Evolutionary conservation across 1,140 invertebrate species (phyloP).

Genomic region (Lasioglossum baleicum): DNA sequence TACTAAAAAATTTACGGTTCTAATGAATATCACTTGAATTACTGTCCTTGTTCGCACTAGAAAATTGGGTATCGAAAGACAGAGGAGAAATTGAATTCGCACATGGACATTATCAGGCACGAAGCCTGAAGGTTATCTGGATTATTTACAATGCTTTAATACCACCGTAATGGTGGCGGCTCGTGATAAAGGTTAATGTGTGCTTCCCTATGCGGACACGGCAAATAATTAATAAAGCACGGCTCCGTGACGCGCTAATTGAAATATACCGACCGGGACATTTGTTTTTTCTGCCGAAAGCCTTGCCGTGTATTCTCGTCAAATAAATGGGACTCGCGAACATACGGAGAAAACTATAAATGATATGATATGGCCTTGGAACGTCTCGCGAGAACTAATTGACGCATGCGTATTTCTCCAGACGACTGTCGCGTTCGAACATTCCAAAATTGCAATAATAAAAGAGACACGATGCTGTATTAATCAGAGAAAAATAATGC

Average conservation of each 20-base stretch:
- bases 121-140: background rate
- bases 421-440: background rate
- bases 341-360: too few relatives aligned
- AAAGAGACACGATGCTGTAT: too few relatives aligned
- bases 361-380: too few relatives aligned
- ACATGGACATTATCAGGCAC: background rate
- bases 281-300: background rate
- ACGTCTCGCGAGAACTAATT: background rate
- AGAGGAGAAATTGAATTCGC: background rate
- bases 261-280: background rate
- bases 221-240: constrained; percentile 24
- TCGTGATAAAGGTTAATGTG: background rate
- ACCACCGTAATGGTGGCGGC: background rate
- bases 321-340: background rate
- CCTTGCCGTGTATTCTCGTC: background rate
- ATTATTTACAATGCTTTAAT: constrained; percentile 30
- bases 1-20: too few relatives aligned
- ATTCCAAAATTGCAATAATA: too few relatives aligned
- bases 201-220: background rate
- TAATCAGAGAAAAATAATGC: too few relatives aligned
- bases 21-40: too few relatives aligned
- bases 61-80: too few relatives aligned
- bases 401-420: background rate
- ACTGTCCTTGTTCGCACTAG: too few relatives aligned
- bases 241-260: background rate